These are phyloP conservation scores for Lobophora halterata DNA, from an alignment of 2,888 invertebrate genomes.

Conservation along the genomic window DNA sequence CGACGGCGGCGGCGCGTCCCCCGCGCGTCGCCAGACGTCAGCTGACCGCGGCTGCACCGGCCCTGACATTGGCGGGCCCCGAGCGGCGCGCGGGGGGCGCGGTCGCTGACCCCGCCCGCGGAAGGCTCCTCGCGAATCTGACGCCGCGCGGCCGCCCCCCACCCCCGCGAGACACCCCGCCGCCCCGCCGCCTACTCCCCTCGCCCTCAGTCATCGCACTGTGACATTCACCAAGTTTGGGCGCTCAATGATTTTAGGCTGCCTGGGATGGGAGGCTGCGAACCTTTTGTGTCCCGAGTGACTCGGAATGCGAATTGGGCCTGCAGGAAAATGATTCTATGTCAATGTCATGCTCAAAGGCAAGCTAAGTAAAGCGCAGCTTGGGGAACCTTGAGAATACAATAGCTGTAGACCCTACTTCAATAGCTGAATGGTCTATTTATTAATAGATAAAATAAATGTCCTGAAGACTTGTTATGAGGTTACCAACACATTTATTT, in stretches of 20 bases:
- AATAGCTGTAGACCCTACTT: no score
- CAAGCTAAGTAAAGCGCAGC: conserved; percentile 3
- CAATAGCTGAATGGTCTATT: no score
- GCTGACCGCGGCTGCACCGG: conserved; percentile 80
- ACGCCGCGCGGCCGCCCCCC: conserved; percentile 40
- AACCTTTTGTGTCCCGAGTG: conserved; percentile 19
- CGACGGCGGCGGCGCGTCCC: conserved; percentile 55
- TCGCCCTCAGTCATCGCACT: conserved; percentile 38
- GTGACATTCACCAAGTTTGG: conserved; percentile 58
- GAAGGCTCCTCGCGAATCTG: conserved; percentile 74
- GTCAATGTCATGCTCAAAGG: conserved; percentile 27
- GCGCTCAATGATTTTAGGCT: conserved; percentile 54
- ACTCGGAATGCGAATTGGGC: conserved; percentile 18
- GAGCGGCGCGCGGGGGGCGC: conserved; percentile 64
- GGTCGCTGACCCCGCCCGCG: conserved; percentile 76
- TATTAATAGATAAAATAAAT: no score
- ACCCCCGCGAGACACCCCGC: conserved; percentile 14
- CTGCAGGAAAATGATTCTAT: conserved; percentile 26
- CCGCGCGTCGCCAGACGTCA: conserved; percentile 80
- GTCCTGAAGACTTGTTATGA: no score
- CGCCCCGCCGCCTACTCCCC: conserved; percentile 33
- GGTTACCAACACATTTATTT: no score
- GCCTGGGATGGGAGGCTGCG: conserved; percentile 8
- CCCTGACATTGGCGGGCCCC: conserved; percentile 80
- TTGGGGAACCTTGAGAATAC: no score